phyloP scores from a whole-genome alignment of 2,797 vertebrate species.

The Sternotherus odoratus region DNA sequence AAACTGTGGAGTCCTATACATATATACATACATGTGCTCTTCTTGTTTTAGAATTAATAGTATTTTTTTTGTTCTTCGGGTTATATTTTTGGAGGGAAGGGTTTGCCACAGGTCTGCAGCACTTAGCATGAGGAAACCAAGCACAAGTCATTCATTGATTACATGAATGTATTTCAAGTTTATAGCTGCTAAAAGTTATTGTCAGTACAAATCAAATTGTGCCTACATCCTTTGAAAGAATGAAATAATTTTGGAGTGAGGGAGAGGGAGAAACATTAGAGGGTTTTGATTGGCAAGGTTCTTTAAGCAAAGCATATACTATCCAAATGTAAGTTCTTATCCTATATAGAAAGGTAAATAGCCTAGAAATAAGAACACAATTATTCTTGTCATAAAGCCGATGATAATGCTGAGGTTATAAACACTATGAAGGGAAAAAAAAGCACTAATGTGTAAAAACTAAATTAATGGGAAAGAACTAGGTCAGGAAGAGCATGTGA shows the following conservation, averaged over 20 bases:
- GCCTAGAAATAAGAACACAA: neutral
- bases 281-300: neutral
- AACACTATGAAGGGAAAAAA: neutral
- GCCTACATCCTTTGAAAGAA: neutral
- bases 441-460: neutral
- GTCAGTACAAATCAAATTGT: neutral
- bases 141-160: neutral
- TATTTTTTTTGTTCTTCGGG: neutral
- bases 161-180: neutral
- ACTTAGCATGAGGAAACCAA: neutral
- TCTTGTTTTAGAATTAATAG: neutral
- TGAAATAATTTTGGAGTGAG: neutral
- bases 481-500: neutral
- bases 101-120: neutral
- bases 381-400: constrained; percentile 1
- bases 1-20: neutral
- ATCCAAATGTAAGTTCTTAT: neutral
- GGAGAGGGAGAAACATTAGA: neutral
- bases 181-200: neutral
- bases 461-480: constrained; percentile 44
- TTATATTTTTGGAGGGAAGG: neutral
- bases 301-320: neutral
- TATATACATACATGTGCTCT: neutral
- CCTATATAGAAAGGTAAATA: neutral
- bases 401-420: neutral